Base-by-base conservation (phyloP, 2,113 vertebrate genomes). In the Ophthalmotilapia sp. region DNA sequence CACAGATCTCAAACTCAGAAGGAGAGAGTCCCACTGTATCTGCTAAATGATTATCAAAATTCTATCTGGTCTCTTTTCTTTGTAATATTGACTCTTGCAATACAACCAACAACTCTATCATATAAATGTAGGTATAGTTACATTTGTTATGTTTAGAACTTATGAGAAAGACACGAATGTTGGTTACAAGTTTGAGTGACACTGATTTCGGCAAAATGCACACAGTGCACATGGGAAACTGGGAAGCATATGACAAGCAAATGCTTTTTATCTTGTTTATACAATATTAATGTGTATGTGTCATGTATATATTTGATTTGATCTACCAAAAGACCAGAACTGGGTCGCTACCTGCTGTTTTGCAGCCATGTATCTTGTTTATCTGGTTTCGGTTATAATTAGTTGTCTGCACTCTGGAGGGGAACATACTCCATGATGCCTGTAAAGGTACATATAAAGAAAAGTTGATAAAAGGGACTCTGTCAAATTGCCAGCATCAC, bases 311-410 rank as follows among this genome's bases (percentile, higher is more conserved):
- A 47, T 85, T 68, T 87, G 75, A 90, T 90, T 68, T 85, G 62
- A 91, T 90, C 47, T 81, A 54, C 12, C 83, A 83, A 79, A 55
- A 83, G 14, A 87, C 73, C 19, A 56, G 58, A 79, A 86, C 11
- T 42, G n/a, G 83, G 56, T 84, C 8, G 1, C 56, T 82, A 47
- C 42, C 40, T 88, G 58, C 84, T 86, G 81, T 65, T 77, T n/a
- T 3, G 58, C 51, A 87, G 84, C 7, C 55, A 81, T 31, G 17
- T 79, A 81, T 86, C 70, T 58, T 5, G 33, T 65, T 38, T 65
- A 65, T 65, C 65, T 58, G 84, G 85, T 68, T 75, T 21, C 26
- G 87, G 73, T 80, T 55, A 51, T 79, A 87, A 79, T 92, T 89
- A 84, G 55, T 81, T 47, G 15, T 79, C 47, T 58, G 21, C 38